phyloP scores from a whole-genome alignment of 2,888 invertebrate genomes.

The Cepaea hortensis region DNA sequence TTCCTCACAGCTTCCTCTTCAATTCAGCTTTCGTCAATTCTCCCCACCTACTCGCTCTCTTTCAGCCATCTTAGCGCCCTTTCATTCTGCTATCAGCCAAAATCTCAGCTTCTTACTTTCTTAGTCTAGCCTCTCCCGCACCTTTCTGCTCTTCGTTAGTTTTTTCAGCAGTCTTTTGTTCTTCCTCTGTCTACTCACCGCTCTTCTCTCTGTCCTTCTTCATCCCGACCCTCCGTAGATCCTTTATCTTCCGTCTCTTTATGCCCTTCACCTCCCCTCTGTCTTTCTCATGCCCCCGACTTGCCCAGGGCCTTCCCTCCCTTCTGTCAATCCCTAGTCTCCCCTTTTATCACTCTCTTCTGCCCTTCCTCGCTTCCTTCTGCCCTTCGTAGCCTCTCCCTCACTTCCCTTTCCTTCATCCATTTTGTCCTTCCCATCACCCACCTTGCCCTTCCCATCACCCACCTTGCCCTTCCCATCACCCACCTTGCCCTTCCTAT shows the following conservation, averaged over 20 bases:
- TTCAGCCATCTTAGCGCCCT: not conserved
- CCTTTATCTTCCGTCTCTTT: not conserved
- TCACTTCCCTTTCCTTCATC: not conserved
- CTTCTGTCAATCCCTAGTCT: not conserved
- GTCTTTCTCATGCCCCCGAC: not conserved
- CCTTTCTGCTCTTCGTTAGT: too few relatives aligned
- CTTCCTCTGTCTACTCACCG: too few relatives aligned
- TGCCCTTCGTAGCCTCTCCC: not conserved
- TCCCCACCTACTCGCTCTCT: not conserved
- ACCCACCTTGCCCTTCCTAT: not conserved
- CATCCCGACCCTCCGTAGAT: too few relatives aligned
- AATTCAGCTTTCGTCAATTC: not conserved
- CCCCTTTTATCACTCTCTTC: not conserved
- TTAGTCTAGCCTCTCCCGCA: too few relatives aligned
- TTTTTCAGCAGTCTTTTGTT: too few relatives aligned
- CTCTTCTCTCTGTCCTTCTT: not conserved
- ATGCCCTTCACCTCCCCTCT: not conserved
- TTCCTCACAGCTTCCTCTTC: not conserved
- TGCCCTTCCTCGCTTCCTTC: not conserved
- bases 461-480: not conserved
- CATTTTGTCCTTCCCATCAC: not conserved
- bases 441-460: not conserved
- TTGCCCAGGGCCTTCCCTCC: not conserved
- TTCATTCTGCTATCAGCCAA: not conserved
- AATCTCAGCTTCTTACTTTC: too few relatives aligned